These are phyloP conservation scores for Endomychus coccineus DNA, from an alignment of 2,888 invertebrate genomes.

Conservation along the genomic window DNA sequence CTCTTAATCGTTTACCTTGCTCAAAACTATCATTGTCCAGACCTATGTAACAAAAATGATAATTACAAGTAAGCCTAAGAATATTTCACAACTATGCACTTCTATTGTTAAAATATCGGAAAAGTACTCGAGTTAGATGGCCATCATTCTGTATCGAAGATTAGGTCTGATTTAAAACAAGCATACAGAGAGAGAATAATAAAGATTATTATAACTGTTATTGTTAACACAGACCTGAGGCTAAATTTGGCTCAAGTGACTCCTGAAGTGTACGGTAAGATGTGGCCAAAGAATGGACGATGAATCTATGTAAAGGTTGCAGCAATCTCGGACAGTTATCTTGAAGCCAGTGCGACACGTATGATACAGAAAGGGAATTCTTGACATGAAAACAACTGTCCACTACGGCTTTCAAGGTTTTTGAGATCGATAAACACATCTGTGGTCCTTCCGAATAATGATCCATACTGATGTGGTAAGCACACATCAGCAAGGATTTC, in stretches of 20 bases:
- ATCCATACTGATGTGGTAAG: constrained; percentile 74
- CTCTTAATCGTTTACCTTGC: constrained; percentile 14
- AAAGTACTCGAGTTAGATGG: too few species aligned
- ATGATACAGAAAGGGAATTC: constrained; percentile 63
- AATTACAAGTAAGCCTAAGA: too few species aligned
- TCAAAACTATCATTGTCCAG: constrained; percentile 14
- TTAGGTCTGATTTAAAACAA: too few species aligned
- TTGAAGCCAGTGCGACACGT: constrained; percentile 74
- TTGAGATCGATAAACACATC: constrained; percentile 53
- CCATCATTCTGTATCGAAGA: too few species aligned
- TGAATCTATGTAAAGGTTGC: constrained; percentile 60
- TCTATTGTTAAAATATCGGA: too few species aligned
- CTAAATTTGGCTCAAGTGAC: constrained; percentile 32
- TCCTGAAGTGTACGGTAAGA: constrained; percentile 47
- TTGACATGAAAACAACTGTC: constrained; percentile 77
- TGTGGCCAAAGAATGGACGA: constrained; percentile 53
- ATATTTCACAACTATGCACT: too few species aligned
- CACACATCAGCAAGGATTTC: constrained; percentile 59
- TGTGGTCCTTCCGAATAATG: constrained; percentile 61
- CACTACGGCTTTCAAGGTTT: constrained; percentile 64
- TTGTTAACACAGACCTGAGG: constrained; percentile 35
- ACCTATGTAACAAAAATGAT: constrained; percentile 14
- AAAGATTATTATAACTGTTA: too few species aligned
- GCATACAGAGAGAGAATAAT: too few species aligned
- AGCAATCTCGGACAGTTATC: constrained; percentile 71